phyloP scores from a whole-genome alignment of 2,797 vertebrate genomes.

The Acanthopagrus latus region DNA sequence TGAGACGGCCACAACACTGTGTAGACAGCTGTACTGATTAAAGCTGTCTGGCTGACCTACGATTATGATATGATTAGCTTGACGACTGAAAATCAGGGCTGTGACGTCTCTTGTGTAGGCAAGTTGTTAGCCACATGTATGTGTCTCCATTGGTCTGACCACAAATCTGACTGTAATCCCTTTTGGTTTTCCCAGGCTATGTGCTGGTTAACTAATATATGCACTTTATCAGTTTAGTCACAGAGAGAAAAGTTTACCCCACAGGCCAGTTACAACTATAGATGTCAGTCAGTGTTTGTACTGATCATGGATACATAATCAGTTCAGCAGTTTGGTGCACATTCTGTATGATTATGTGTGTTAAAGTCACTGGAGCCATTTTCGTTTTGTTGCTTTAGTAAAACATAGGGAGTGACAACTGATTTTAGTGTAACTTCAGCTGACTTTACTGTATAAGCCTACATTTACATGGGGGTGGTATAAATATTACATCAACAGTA shows the following conservation, averaged over 20 bases:
- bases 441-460: too few relatives aligned
- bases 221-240: too few relatives aligned
- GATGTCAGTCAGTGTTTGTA: too few relatives aligned
- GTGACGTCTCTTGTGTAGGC: not conserved
- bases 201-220: too few relatives aligned
- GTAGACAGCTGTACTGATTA: conserved; percentile 3
- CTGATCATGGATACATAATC: too few relatives aligned
- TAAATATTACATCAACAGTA: not conserved
- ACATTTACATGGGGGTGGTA: not conserved
- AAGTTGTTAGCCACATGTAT: not conserved
- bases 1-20: not conserved
- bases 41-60: not conserved
- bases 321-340: too few relatives aligned
- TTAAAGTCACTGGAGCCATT: too few relatives aligned
- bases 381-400: too few relatives aligned
- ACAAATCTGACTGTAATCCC: not conserved
- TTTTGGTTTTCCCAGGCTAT: not conserved
- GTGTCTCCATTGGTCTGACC: not conserved
- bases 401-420: too few relatives aligned
- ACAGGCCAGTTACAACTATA: not conserved
- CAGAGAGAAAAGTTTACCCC: not conserved
- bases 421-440: too few relatives aligned
- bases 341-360: too few relatives aligned
- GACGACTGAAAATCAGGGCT: not conserved
- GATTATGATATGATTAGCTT: not conserved